These are phyloP conservation scores for Boulengeromyrus knoepffleri DNA, from an alignment of 2,113 vertebrate species.

Conservation along the genomic window DNA sequence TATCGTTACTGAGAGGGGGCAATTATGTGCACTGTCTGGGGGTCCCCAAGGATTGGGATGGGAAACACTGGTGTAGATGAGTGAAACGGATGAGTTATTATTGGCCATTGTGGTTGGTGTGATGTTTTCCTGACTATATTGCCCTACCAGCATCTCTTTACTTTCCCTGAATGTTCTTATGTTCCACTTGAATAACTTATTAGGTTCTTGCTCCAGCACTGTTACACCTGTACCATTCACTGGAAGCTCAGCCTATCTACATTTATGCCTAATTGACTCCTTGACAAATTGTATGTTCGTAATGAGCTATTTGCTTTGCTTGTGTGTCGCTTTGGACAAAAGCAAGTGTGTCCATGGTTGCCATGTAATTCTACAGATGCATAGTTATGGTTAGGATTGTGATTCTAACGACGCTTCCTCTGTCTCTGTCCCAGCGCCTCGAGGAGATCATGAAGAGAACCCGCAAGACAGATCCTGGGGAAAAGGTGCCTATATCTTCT, in stretches of 20 bases:
- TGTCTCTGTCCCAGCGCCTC: conserved; percentile 66
- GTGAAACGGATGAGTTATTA: not conserved
- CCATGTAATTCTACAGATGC: not conserved
- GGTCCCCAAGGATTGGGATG: not conserved
- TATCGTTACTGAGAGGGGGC: not conserved
- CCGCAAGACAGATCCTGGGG: conserved; percentile 73
- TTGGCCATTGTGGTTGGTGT: not conserved
- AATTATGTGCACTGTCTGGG: not conserved
- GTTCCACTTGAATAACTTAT: not conserved
- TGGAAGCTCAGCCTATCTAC: not conserved
- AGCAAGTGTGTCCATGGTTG: not conserved
- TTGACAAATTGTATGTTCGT: not conserved
- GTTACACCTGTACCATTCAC: not conserved
- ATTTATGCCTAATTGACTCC: not conserved
- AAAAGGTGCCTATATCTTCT: conserved; percentile 62
- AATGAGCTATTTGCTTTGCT: not conserved
- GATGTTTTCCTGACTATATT: not conserved
- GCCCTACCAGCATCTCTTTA: no score
- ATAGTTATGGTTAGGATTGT: not conserved
- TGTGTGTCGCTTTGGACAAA: not conserved
- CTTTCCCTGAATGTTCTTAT: not conserved
- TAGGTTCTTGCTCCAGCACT: not conserved
- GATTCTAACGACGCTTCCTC: not conserved
- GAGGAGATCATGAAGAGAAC: conserved; percentile 98
- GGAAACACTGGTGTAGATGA: not conserved